These are phyloP conservation scores for Mystacides longicornis DNA, from an alignment of 2,888 invertebrate species.

Conservation along the genomic window DNA sequence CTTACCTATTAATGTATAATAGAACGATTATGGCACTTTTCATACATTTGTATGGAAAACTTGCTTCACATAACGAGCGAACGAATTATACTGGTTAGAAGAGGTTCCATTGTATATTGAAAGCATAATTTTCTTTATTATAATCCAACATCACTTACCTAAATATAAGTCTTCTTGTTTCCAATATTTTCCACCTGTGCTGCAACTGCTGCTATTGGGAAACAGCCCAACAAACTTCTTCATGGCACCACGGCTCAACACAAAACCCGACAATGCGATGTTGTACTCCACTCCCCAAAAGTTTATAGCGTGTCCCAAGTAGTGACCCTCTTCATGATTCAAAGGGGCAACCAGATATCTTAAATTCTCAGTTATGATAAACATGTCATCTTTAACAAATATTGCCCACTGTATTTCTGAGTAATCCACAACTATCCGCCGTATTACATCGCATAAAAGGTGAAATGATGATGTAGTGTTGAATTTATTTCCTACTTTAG, in stretches of 20 bases:
- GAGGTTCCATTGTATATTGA: no score
- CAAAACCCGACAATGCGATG: constrained; percentile 48
- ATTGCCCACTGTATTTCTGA: constrained; percentile 42
- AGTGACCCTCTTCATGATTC: constrained; percentile 38
- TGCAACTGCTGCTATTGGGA: constrained; percentile 37
- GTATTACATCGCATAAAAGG: constrained; percentile 37
- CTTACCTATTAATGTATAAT: no score
- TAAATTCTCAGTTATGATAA: constrained; percentile 50
- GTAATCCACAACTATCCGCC: constrained; percentile 31
- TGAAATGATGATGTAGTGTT: constrained; percentile 40
- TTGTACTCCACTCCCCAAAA: constrained; percentile 51
- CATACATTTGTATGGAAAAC: no score
- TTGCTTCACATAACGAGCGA: not conserved
- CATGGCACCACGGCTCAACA: constrained; percentile 45
- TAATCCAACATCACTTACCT: no score
- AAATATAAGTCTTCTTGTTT: constrained; percentile 53
- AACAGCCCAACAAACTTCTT: constrained; percentile 36
- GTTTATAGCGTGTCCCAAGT: constrained; percentile 48
- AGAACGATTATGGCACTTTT: no score
- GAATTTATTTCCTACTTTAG: constrained; percentile 10
- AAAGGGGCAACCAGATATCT: constrained; percentile 42
- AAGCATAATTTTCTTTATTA: no score
- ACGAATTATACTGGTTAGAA: not conserved
- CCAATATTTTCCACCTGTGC: constrained; percentile 42
- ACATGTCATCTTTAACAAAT: constrained; percentile 47